These are phyloP conservation scores for Malurus elegans DNA, from an alignment of 2,113 vertebrate genomes.

Conservation along the genomic window DNA sequence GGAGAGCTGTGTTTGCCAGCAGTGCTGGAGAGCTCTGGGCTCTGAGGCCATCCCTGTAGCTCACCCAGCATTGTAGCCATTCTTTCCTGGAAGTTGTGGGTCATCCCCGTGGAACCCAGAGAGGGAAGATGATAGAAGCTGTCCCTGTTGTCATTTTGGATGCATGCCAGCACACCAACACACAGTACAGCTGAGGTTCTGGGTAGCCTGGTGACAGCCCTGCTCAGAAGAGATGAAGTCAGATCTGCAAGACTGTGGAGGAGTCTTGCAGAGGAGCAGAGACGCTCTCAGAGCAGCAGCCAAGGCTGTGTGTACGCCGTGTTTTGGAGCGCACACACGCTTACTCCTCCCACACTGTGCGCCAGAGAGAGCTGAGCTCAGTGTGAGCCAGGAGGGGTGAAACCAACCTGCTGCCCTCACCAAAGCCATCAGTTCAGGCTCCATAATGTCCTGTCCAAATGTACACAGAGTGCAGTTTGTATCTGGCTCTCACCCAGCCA, in stretches of 20 bases:
- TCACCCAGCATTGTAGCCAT: neutral
- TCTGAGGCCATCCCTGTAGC: neutral
- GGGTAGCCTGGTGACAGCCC: neutral
- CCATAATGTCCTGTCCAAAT: neutral
- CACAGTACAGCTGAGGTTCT: neutral
- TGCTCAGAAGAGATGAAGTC: neutral
- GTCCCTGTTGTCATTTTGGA: neutral
- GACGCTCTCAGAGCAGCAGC: neutral
- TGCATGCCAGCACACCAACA: neutral
- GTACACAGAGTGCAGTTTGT: neutral
- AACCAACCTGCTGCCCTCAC: neutral
- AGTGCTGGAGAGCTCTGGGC: neutral
- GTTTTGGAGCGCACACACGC: neutral
- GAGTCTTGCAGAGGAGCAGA: neutral
- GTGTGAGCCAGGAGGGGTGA: rapidly evolving
- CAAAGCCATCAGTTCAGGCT: neutral
- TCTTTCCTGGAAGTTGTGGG: neutral
- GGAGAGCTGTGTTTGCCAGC: neutral
- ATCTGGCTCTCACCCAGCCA: neutral
- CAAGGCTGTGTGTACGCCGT: rapidly evolving
- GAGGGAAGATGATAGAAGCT: neutral
- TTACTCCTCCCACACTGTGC: neutral
- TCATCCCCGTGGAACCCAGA: neutral
- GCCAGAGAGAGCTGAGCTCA: neutral
- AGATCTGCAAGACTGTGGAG: neutral